A percentile compares a stretch with the other conserved stretches of the same genome.
phyloP scores from a whole-genome alignment of 2,888 invertebrate genomes.

The Nycteola revayana region DNA sequence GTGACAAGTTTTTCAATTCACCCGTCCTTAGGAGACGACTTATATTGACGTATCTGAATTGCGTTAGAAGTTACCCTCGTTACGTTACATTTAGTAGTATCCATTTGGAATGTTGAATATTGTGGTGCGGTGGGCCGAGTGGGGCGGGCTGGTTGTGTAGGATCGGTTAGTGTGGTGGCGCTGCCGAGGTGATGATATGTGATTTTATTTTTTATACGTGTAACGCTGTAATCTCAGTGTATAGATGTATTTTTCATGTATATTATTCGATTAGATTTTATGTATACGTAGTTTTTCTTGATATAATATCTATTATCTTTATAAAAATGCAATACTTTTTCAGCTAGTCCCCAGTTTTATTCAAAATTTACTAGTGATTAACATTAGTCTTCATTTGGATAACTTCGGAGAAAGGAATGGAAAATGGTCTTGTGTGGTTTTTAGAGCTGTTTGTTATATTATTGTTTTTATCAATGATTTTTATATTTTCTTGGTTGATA shows the following conservation, averaged over 20 bases:
- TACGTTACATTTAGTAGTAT: conserved; percentile 57
- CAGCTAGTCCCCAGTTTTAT: conserved; percentile 66
- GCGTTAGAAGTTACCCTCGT: conserved; percentile 71
- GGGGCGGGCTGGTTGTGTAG: conserved; percentile 29
- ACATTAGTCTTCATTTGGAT: conserved; percentile 38
- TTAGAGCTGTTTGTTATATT: conserved; percentile 53
- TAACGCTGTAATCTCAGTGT: conserved; percentile 69
- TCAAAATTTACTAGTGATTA: conserved; percentile 66
- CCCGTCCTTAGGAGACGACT: conserved; percentile 41
- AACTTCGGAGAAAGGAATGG: conserved; percentile 33
- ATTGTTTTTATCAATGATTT: conserved; percentile 56
- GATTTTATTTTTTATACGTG: conserved; percentile 69
- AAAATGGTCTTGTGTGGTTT: conserved; percentile 34
- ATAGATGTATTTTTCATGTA: conserved; percentile 59
- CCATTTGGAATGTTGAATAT: conserved; percentile 48
- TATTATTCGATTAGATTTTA: conserved; percentile 56
- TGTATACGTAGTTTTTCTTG: conserved; percentile 59
- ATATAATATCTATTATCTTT: conserved; percentile 56
- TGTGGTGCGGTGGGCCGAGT: conserved; percentile 46
- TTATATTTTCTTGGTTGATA: conserved; percentile 69
- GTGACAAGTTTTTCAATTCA: conserved; percentile 44
- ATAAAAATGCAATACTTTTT: conserved; percentile 63
- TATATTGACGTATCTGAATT: conserved; percentile 39
- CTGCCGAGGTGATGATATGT: conserved; percentile 58
- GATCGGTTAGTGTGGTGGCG: conserved; percentile 25